Evolutionary conservation across 2,797 vertebrate genomes (phyloP).

Genomic region (Schizothorax lantsangensis): DNA sequence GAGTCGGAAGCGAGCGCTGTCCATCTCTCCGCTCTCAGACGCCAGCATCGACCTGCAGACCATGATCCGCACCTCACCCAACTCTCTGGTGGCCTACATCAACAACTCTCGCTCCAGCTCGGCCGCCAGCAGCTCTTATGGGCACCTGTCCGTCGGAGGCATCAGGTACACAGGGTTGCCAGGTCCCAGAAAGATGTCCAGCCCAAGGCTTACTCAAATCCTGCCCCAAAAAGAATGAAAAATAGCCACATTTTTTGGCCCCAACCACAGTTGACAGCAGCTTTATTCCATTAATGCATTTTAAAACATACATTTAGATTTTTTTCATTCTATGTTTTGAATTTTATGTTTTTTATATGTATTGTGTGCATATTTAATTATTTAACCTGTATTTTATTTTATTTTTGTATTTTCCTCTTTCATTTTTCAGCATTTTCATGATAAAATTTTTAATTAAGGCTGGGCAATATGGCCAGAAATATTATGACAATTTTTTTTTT

Average conservation of each 20-base stretch:
- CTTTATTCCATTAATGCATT: neutral
- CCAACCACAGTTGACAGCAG: neutral
- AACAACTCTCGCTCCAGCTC: constrained; percentile 90
- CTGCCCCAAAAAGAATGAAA: neutral
- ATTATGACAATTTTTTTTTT: too few relatives aligned
- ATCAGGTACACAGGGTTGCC: constrained; percentile 78
- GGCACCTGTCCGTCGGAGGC: constrained; percentile 85
- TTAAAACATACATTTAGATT: neutral
- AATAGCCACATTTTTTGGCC: neutral
- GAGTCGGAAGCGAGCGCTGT: constrained; percentile 85
- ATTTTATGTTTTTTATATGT: neutral
- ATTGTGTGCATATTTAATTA: too few relatives aligned
- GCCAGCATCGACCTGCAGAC: constrained; percentile 91
- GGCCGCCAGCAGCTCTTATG: constrained; percentile 86
- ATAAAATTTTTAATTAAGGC: too few relatives aligned
- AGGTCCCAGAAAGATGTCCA: neutral
- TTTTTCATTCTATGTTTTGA: neutral
- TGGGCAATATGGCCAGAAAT: too few relatives aligned
- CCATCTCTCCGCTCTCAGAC: constrained; percentile 87
- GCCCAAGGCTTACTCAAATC: neutral
- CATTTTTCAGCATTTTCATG: too few relatives aligned
- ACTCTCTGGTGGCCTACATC: constrained; percentile 89
- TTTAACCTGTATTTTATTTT: neutral
- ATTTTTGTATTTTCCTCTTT: too few relatives aligned
- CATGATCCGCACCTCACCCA: constrained; percentile 89